Base-by-base conservation (phyloP, 2,797 vertebrate genomes). In the Antennarius maculatus region DNA sequence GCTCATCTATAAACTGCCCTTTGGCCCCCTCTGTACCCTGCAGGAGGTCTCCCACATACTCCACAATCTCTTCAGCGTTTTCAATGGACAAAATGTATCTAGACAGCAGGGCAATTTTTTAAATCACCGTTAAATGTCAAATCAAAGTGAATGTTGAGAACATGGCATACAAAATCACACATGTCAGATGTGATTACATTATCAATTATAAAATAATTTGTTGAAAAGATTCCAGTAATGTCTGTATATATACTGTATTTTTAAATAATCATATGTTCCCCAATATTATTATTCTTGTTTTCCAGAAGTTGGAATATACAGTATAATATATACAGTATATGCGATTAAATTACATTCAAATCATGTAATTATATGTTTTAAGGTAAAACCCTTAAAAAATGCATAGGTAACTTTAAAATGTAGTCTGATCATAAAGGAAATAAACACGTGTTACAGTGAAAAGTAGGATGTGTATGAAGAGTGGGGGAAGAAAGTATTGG, bases 31-130 rank as follows among this genome's bases (percentile, higher is more conserved):
- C 96, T 0, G 94, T 95, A 49, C 96, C 97, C 77, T 98, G 97
- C 16, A 99, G 84, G 6, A 99, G 94, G 76, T 98, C 97, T 13
- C 93, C 86, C 2, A 99, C 92, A 3, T 99, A 99, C 56, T 99
- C 97, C 52, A 93, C 93, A 46, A 99, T 94, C 90, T 99, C 97
- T 0, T 98, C 96, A 23, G 92, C 91, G 0, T 87, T 94, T 11
- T 96, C 94, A 58, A 99, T 98, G 1, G 96, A 95, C 11, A 99
- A 81, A 76, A 99, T 92, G 70, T 99, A 99, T 75, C 97, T 99
- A 57, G 4, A 50, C 49, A 55, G 54, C 1, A 75, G 18, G 10
- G 42, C 1, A 1, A 47, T 2, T 17, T 37, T 10, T 12, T 42
- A 2, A 17, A 11, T 5, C 28, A 18, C 1, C 27, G 49, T 57